Evolutionary conservation across 2,888 invertebrate species (phyloP).

Genomic region (Argyra leucocephala): DNA sequence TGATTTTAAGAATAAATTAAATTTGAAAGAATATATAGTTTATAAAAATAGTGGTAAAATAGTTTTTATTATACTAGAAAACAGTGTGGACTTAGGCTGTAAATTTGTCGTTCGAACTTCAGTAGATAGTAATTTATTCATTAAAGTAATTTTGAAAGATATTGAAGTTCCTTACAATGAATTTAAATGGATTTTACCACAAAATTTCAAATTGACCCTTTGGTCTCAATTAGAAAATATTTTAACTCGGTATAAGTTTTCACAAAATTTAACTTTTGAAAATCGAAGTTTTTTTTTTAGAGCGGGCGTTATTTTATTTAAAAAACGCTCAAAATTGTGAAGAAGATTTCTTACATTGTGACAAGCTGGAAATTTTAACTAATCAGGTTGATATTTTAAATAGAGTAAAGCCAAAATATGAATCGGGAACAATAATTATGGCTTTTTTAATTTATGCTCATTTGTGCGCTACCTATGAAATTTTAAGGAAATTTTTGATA

Average conservation of each 20-base stretch:
- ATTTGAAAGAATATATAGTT: no score
- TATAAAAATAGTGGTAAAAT: no score
- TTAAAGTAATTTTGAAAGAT: no score
- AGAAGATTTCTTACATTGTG: not conserved
- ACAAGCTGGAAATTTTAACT: not conserved
- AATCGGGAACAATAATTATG: not conserved
- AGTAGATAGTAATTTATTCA: no score
- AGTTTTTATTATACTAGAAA: no score
- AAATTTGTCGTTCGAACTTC: no score
- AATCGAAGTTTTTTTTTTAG: not conserved
- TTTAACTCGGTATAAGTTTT: not conserved
- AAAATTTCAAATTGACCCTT: not conserved
- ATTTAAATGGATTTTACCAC: not conserved
- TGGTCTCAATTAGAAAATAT: slow-evolving; percentile 7
- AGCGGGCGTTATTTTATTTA: not conserved
- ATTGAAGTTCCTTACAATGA: not conserved
- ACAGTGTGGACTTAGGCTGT: no score
- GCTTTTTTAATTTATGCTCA: not conserved
- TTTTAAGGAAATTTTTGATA: not conserved
- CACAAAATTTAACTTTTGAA: no score
- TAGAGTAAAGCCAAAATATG: not conserved
- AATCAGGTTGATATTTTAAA: not conserved
- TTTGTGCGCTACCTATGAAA: not conserved
- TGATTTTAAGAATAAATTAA: no score
- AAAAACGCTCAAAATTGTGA: not conserved